phyloP scores from a whole-genome alignment of 2,797 vertebrate species.

The Microctenopoma lineatum region DNA sequence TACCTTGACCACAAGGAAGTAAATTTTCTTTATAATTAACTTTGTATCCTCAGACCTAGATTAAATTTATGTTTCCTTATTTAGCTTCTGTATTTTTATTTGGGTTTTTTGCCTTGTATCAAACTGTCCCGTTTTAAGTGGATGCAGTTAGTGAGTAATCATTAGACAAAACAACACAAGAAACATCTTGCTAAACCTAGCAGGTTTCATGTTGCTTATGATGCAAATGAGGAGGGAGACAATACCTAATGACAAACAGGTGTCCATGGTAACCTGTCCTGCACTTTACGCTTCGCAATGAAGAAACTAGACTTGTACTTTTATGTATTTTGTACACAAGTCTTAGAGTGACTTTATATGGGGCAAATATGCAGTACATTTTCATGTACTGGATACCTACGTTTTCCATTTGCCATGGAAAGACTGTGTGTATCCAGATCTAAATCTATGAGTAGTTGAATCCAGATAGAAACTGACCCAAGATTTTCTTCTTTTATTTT shows the following conservation, averaged over 20 bases:
- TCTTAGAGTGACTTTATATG: neutral
- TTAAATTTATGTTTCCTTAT: neutral
- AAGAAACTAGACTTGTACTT: neutral
- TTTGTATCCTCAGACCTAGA: constrained; percentile 4
- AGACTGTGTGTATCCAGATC: constrained; percentile 17
- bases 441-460: constrained; percentile 19
- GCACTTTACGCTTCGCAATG: constrained; percentile 25
- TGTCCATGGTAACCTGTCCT: constrained; percentile 60
- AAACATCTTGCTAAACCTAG: constrained; percentile 43
- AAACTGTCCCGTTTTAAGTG: too few relatives aligned
- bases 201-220: constrained; percentile 37
- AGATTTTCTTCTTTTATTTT: neutral
- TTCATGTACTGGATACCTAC: neutral
- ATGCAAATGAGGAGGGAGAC: constrained; percentile 47
- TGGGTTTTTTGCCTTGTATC: too few relatives aligned
- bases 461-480: constrained; percentile 33
- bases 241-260: constrained; percentile 36
- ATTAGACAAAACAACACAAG: constrained; percentile 15
- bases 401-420: constrained; percentile 18
- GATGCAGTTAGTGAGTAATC: too few relatives aligned
- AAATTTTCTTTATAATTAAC: neutral
- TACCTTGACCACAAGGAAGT: too few relatives aligned
- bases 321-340: neutral
- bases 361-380: neutral
- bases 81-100: neutral